Evolutionary conservation across 2,888 invertebrate species (phyloP), one percentile per base, ranked within the genome.

Genomic region (Caenorhabditis afra): DNA sequence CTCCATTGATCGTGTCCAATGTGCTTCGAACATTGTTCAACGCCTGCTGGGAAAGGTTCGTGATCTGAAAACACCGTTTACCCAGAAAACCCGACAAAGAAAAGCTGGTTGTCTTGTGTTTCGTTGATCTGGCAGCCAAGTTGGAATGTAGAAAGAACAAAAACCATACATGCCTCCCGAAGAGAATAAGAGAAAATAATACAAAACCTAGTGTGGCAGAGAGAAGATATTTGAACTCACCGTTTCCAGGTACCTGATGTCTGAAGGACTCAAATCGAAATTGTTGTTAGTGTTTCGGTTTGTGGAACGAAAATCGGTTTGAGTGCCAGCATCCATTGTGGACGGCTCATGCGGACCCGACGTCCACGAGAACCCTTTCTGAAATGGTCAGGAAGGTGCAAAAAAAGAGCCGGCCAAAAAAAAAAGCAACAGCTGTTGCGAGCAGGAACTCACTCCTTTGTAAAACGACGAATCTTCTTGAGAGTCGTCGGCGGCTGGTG

Each of bases 231-330:
- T 29, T 29, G 29, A 29, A 29, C 68, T 70, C 39, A 77, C 77
- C 50, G 67, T 70, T 58, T 77, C 77, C 47, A 77, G 41, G 65
- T 70, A 70, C 65, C 65, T 64, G 59, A 70, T 65, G 70, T 77
- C 77, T 49, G 67, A 50, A 12, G 70, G 64, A 18, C 70, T 77
- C 16, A 70, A 47, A 45, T 66, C 55, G n/a, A 18, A n/a, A 37
- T 65, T 65, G 5, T 53, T 52, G 14, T 61, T 62, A 39, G 53
- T 57, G 3, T 14, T 44, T 20, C 39, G 23, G 22, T 22, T 73
- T 55, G 57, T 64, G 18, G 57, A 64, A 39, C 73, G 73, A 8
- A 29, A 20, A 29, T 73, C 64, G 11, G 73, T 73, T 22, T 73
- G 73, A 1, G 73, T 73, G n/a, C 64, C 73, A n/a, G 61, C 57